A percentile compares a stretch with the other conserved stretches of the same genome.
Evolutionary conservation across 1,140 invertebrate genomes (phyloP).

Genomic region (Stegodyphus dumicola): DNA sequence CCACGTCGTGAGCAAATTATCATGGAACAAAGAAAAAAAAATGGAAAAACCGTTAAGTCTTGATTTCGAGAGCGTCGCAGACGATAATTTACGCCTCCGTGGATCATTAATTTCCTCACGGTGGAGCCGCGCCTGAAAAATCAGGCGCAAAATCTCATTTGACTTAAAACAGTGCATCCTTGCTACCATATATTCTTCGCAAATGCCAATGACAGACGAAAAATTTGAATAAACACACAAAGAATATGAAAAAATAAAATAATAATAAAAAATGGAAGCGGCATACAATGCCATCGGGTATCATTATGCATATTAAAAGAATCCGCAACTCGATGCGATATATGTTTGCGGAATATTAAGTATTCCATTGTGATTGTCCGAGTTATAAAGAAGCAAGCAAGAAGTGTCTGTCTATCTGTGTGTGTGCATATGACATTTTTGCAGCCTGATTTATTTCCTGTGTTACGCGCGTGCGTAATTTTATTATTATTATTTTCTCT

Average conservation of each 20-base stretch:
- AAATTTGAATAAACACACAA: slow-evolving; percentile 11
- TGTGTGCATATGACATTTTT: background rate
- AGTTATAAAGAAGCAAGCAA: background rate
- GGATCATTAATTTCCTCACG: no score
- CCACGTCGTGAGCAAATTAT: no score
- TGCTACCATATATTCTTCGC: slow-evolving; percentile 12
- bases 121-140: no score
- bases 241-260: no score
- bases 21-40: no score
- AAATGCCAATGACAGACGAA: slow-evolving; percentile 5
- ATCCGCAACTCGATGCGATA: background rate
- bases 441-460: background rate
- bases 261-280: background rate
- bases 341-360: slow-evolving; percentile 10
- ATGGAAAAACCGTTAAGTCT: no score
- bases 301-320: slow-evolving; percentile 25
- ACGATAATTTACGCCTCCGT: no score
- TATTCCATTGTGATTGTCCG: slow-evolving; percentile 2
- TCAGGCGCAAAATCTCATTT: no score
- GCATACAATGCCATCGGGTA: slow-evolving; percentile 22
- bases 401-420: background rate
- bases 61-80: no score
- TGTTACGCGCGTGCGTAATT: background rate
- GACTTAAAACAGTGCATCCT: no score
- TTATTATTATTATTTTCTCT: background rate